Base-by-base conservation (phyloP, 2,888 invertebrate species). In the Coecobrya sp. region DNA sequence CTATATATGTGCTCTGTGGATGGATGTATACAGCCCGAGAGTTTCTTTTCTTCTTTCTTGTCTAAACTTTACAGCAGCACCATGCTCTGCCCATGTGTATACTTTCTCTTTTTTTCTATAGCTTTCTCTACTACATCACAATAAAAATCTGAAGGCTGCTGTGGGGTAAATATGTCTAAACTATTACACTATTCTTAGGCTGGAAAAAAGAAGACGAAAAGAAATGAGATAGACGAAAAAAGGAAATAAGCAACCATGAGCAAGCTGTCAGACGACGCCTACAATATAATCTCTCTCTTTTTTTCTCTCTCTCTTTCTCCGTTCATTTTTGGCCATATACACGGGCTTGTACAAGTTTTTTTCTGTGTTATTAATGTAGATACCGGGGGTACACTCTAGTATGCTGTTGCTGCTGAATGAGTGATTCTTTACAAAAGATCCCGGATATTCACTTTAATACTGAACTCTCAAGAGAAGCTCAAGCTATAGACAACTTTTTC, bases 191-290 rank as follows among this genome's bases (percentile, higher is more conserved):
- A 42, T 82, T 68, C 70, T 42, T 52, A n/a, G 19, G 19, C 22
- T 81, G 25, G 13, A 52, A 59, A 68, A 68, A 82, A 11, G 42
- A 84, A 65, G 30, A 81, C 45, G 19, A 70, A 27, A 65, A 81
- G 86, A 59, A 81, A 89, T 65, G 81, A 55, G 62, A 49, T 36
- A 55, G 81, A 36, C 22, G 68, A 52, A 68, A 65, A n/a, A 76
- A 89, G 89, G 68, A 82, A 68, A 82, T 68, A 89, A 82, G 89
- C 81, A 89, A 89, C 45, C 65, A 65, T 42, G 82, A 89, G 82
- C 65, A 82, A 89, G 89, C 89, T 89, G 89, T 89, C 89, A 89
- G 82, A 89, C 68, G 89, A 89, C 89, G 89, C 81, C 76, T 86
- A 81, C 81, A 65, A 82, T 82, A 82, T 89, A 89, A 89, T 89